A percentile compares a stretch with the other conserved stretches of the same genome.
Evolutionary conservation across 2,888 invertebrate species (phyloP).

Genomic region (Hydraecia micacea): DNA sequence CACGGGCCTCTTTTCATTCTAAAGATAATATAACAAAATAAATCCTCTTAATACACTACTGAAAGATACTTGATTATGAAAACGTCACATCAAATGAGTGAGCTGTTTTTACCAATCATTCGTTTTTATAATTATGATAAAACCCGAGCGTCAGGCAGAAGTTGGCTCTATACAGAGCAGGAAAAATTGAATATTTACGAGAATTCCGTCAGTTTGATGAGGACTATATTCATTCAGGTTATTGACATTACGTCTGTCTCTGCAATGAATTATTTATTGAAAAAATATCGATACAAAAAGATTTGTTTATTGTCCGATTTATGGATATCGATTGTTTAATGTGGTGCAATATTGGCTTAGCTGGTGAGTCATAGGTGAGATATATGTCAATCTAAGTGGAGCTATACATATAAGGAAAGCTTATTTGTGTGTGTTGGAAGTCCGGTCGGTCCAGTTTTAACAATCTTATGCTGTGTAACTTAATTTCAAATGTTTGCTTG

Average conservation of each 20-base stretch:
- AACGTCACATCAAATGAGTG: constrained; percentile 37
- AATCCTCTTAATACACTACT: not conserved
- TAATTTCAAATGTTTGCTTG: not conserved
- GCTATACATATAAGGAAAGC: constrained; percentile 1
- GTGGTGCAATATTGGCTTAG: constrained; percentile 42
- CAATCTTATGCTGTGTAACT: not conserved
- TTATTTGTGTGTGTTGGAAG: not conserved
- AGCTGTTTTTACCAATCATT: constrained; percentile 42
- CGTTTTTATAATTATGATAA: constrained; percentile 55
- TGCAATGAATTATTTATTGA: constrained; percentile 64
- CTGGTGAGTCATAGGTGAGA: constrained; percentile 31
- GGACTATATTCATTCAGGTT: constrained; percentile 56
- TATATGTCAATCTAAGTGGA: constrained; percentile 17
- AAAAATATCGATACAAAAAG: constrained; percentile 46
- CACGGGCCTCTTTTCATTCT: not conserved
- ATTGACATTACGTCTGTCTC: constrained; percentile 64
- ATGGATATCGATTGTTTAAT: constrained; percentile 29
- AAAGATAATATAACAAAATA: not conserved
- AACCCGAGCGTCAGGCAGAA: constrained; percentile 41
- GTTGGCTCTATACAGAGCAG: constrained; percentile 44
- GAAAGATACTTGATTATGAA: constrained; percentile 26
- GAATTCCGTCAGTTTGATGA: constrained; percentile 57
- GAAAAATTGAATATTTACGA: constrained; percentile 64
- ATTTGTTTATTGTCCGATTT: constrained; percentile 5
- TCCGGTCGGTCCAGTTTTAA: constrained; percentile 28